These are phyloP conservation scores for Synanthedon tipuliformis DNA, from an alignment of 2,888 invertebrate genomes.

Conservation along the genomic window DNA sequence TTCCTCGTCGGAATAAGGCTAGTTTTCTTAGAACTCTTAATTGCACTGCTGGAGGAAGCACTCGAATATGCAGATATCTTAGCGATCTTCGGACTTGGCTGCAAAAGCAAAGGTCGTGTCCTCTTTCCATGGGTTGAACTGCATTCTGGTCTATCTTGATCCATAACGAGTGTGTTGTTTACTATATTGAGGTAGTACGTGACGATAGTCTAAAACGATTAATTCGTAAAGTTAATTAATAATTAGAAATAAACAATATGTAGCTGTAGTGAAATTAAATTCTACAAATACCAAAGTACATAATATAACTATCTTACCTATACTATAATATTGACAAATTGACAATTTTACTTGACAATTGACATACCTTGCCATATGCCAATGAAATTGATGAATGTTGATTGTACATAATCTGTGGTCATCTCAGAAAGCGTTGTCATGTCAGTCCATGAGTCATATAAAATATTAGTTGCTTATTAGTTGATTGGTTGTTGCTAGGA, in stretches of 20 bases:
- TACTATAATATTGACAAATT: too few relatives aligned
- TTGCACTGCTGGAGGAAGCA: slow-evolving; percentile 34
- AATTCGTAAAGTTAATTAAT: neutral
- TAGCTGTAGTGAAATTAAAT: neutral
- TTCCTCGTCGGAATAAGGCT: slow-evolving; percentile 30
- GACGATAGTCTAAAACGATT: neutral
- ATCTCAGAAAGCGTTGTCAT: too few relatives aligned
- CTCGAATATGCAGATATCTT: slow-evolving; percentile 42
- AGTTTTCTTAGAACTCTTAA: slow-evolving; percentile 41
- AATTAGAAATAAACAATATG: neutral
- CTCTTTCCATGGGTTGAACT: slow-evolving; percentile 55
- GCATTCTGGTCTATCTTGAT: slow-evolving; percentile 51
- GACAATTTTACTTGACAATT: too few relatives aligned
- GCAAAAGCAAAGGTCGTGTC: slow-evolving; percentile 55
- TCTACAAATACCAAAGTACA: neutral
- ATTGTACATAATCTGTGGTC: too few relatives aligned
- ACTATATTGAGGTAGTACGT: slow-evolving; percentile 1
- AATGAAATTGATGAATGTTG: too few relatives aligned
- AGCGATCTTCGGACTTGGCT: slow-evolving; percentile 52
- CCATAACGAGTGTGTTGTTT: slow-evolving; percentile 25
- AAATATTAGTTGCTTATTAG: too few relatives aligned
- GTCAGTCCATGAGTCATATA: too few relatives aligned
- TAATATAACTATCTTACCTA: too few relatives aligned
- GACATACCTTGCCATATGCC: too few relatives aligned
- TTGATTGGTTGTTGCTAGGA: too few relatives aligned